phyloP scores from a whole-genome alignment of 2,797 vertebrate genomes.

The Hydrolagus colliei region DNA sequence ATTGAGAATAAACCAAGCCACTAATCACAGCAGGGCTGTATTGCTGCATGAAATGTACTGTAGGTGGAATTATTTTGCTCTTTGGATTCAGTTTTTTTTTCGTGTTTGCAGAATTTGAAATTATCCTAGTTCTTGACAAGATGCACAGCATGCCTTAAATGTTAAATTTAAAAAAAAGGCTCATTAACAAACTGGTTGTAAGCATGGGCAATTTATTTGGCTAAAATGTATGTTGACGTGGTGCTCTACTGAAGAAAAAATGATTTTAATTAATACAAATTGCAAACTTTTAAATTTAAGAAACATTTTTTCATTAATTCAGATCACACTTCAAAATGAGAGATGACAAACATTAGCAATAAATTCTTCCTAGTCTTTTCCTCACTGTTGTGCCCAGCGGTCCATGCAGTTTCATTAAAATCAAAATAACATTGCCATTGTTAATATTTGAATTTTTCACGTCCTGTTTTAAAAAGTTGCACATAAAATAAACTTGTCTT shows the following conservation, averaged over 20 bases:
- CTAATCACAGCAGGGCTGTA: slow-evolving; percentile 26
- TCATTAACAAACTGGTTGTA: background rate
- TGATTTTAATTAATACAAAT: too few species aligned
- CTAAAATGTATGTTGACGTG: background rate
- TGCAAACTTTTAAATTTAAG: too few species aligned
- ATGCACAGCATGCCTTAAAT: background rate
- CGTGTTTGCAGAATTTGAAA: background rate
- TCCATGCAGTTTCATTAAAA: background rate
- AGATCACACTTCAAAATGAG: too few species aligned
- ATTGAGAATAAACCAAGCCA: slow-evolving; percentile 26
- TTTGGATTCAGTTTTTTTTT: slow-evolving; percentile 5
- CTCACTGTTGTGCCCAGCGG: too few species aligned
- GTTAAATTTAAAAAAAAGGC: background rate
- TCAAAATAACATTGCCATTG: background rate
- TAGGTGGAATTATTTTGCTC: background rate
- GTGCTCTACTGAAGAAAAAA: background rate
- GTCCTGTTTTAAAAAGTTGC: background rate
- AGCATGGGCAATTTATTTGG: background rate
- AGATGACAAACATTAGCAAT: too few species aligned
- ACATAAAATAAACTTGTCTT: too few species aligned
- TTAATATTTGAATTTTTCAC: slow-evolving; percentile 2
- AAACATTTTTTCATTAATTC: too few species aligned
- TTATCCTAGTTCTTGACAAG: background rate
- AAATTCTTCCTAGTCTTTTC: too few species aligned
- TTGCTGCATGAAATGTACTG: background rate